Base-by-base conservation (phyloP, 2,113 vertebrate species). In the Xenopus borealis region DNA sequence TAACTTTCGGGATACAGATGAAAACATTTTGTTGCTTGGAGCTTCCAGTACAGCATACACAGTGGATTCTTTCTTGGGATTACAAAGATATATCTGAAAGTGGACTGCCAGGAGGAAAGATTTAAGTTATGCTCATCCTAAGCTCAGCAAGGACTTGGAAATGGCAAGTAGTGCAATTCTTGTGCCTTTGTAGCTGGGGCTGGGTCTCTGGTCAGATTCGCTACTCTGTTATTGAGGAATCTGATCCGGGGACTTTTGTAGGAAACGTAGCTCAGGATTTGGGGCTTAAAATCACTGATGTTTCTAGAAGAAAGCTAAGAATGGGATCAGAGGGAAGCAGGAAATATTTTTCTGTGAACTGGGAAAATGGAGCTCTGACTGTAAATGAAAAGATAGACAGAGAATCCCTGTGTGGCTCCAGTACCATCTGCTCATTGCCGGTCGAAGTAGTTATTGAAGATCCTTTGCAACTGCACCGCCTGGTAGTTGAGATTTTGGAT, bases 401-500 rank as follows among this genome's bases (percentile, higher is more conserved):
- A 62, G 92, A 93, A 78, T 83, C 82, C 44, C 83, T 92, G 69
- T 93, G 92, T 11, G 89, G 89, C 81, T 81, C 86, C 7, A 87
- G 87, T 81, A 80, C 78, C 66, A 84, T 81, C 78, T 93, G 92
- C 45, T 63, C 90, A 79, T 80, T 92, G 79, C 89, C 89, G 0
- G 83, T 92, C 69, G 91, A 92, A 84, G 88, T 91, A 80, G 86
- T 92, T 62, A 69, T 86, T 14, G 91, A 93, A 81, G 90, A 87
- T 71, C 91, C 91, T 20, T 80, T 93, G 82, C 88, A 91, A 72
- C 87, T 93, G 47, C 89, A 88, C 66, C 88, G 86, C 5, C 78
- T 94, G 30, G 92, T 91, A 78, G 86, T 95, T 33, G 90, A 94
- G 85, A 86, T 95, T 75, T 80, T 89, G 78, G 94, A 95, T 72